Evolutionary conservation across 2,797 vertebrate species (phyloP).

Genomic region (Danio tinwini): DNA sequence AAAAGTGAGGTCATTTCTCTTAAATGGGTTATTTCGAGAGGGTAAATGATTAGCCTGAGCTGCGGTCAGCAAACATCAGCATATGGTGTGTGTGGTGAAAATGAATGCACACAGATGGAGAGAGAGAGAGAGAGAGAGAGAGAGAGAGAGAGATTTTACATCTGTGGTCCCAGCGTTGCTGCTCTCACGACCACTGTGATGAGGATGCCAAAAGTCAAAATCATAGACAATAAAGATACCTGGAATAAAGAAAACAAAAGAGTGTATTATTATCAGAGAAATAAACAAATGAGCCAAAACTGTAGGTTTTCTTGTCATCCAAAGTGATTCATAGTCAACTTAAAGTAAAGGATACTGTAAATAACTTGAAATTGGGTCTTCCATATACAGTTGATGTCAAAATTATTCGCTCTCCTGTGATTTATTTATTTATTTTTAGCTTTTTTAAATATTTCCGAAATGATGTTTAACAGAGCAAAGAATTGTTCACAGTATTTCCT

Average conservation of each 20-base stretch:
- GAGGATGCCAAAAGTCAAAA: slow-evolving; percentile 87
- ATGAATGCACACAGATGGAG: not conserved
- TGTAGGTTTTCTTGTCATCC: too few relatives aligned
- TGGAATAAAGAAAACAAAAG: slow-evolving; percentile 63
- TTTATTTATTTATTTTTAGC: too few relatives aligned
- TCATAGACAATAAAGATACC: slow-evolving; percentile 89
- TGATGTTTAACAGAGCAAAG: too few relatives aligned
- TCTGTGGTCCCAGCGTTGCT: slow-evolving; percentile 82
- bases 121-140: not conserved
- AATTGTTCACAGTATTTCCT: too few relatives aligned
- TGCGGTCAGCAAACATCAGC: slow-evolving; percentile 14
- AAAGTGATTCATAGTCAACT: too few relatives aligned
- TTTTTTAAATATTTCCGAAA: too few relatives aligned
- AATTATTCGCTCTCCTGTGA: too few relatives aligned
- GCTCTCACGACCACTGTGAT: slow-evolving; percentile 83
- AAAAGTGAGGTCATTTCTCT: not conserved
- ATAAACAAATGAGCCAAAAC: too few relatives aligned
- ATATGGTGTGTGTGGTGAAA: slow-evolving; percentile 30
- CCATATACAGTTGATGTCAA: too few relatives aligned
- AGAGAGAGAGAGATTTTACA: slow-evolving; percentile 71
- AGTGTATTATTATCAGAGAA: not conserved
- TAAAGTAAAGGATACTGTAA: too few relatives aligned
- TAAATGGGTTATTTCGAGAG: not conserved
- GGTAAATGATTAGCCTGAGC: slow-evolving; percentile 30
- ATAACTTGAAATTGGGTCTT: too few relatives aligned